Conservation (phyloP, 2,888 invertebrate genomes). For the Octodonta nipae region DNA sequence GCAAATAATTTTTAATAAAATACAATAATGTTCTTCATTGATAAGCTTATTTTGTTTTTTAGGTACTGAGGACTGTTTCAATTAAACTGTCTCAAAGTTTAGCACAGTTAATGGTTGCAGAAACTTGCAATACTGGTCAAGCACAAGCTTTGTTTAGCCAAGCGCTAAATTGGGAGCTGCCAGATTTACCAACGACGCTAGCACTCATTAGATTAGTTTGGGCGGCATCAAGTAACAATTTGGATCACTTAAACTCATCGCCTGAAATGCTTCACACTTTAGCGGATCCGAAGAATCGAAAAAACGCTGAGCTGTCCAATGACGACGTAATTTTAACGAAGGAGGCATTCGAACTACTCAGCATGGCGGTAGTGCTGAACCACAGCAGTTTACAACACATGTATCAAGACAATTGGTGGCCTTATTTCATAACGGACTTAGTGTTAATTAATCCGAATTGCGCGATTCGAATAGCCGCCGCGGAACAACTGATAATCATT, state of each 20-base stretch:
- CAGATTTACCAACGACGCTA: conserved; percentile 58
- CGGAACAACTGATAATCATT: conserved; percentile 72
- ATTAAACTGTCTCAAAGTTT: conserved; percentile 69
- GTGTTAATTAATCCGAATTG: conserved; percentile 71
- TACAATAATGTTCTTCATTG: too few species aligned
- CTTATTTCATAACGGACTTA: conserved; percentile 76
- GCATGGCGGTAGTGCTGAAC: conserved; percentile 78
- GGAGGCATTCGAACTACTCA: conserved; percentile 84
- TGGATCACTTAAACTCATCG: conserved; percentile 45
- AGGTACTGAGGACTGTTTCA: conserved; percentile 61
- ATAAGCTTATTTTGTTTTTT: too few species aligned
- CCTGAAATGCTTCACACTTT: conserved; percentile 50
- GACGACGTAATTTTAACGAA: conserved; percentile 47
- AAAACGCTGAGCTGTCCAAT: conserved; percentile 36
- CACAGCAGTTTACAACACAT: conserved; percentile 73
- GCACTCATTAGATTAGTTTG: conserved; percentile 65
- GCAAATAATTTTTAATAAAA: too few species aligned
- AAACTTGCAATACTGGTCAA: conserved; percentile 20
- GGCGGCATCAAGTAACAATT: conserved; percentile 61
- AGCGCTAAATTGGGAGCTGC: conserved; percentile 54
- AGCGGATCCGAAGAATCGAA: conserved; percentile 48
- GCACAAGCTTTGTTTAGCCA: conserved; percentile 41
- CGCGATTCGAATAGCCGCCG: conserved; percentile 60
- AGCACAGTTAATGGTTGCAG: conserved; percentile 45
- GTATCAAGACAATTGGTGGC: conserved; percentile 74